phyloP scores from a whole-genome alignment of 2,888 invertebrate species.

The Amblyjoppa fuscipennis region DNA sequence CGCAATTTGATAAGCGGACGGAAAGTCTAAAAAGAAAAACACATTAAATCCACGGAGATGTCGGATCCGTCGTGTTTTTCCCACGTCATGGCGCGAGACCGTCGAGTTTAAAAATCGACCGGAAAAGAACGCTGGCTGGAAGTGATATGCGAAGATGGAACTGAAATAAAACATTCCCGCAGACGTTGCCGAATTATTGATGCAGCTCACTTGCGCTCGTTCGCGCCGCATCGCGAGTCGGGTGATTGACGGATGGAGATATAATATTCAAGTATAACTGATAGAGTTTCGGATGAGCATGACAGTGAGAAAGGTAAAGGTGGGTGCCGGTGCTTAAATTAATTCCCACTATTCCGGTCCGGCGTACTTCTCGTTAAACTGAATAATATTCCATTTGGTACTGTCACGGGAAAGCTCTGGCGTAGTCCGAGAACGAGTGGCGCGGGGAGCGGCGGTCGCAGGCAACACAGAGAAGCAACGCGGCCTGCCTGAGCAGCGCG shows the following conservation, averaged over 20 bases:
- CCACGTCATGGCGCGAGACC: background rate
- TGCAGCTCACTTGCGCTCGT: background rate
- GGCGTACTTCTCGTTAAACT: conserved; percentile 46
- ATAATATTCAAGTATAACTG: conserved; percentile 25
- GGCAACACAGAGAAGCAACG: background rate
- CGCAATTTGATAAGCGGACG: background rate
- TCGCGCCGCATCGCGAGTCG: background rate
- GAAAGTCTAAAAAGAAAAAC: background rate
- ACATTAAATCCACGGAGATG: background rate
- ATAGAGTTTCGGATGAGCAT: conserved; percentile 33
- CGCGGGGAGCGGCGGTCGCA: conserved; percentile 30
- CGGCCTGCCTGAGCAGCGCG: background rate
- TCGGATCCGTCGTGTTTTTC: background rate
- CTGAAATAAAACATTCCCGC: background rate
- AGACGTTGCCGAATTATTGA: conserved; percentile 3
- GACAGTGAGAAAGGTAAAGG: conserved; percentile 38
- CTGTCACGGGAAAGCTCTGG: conserved; percentile 49
- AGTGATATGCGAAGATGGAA: background rate
- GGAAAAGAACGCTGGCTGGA: background rate
- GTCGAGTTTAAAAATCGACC: background rate
- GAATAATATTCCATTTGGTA: conserved; percentile 63
- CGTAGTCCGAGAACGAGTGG: conserved; percentile 12
- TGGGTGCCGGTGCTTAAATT: conserved; percentile 35
- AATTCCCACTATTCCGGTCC: conserved; percentile 46
- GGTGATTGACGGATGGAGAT: conserved; percentile 24